Base-by-base conservation (phyloP, 1,140 invertebrate species). In the Danaus melanippus region DNA sequence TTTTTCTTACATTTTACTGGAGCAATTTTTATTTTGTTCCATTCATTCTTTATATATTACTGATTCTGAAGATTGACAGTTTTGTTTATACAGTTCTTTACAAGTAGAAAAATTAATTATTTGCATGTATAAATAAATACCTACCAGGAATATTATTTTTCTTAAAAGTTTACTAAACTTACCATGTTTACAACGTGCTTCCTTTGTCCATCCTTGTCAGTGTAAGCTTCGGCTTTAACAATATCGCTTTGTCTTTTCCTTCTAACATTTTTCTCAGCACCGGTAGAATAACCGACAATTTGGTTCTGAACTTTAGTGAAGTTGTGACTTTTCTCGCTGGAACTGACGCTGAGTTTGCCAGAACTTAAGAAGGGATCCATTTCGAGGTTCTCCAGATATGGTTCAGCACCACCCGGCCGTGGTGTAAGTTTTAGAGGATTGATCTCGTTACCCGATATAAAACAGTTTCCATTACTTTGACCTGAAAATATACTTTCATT, bases 141-240 rank as follows among this genome's bases (percentile, higher is more conserved):
- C 21, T 32, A 32, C 6, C 2, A 32, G 6, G 7, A 32, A 32
- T 32, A 32, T 4, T 32, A 32, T 8, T 32, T 32, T 32, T 32
- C 2, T 32, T 32, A 32, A 32, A 32, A 32, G 21, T 32, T 3
- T 32, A 7, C 21, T 32, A 32, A 50, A 64, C 72, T 88, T 84
- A 94, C 93, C 92, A 96, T 92, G 54, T 92, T 92, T 1, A 96
- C 93, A 54, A 94, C 89, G 70, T 93, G 90, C 64, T 90, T 90
- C 57, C 88, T 90, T 63, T 91, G 91, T 15, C 93, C 93, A 77
- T 93, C 90, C 61, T 90, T 90, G 66, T 92, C 92, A 12, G 91
- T 89, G 54, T 92, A 90, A 1, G 90, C 91, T 85, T 93, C 91
- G 6, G 93, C 89, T 53, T 90, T 90, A 10, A 95, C 90, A 8